Conservation (phyloP, 2,797 vertebrate species). For the Xiphophorus birchmanni region DNA sequence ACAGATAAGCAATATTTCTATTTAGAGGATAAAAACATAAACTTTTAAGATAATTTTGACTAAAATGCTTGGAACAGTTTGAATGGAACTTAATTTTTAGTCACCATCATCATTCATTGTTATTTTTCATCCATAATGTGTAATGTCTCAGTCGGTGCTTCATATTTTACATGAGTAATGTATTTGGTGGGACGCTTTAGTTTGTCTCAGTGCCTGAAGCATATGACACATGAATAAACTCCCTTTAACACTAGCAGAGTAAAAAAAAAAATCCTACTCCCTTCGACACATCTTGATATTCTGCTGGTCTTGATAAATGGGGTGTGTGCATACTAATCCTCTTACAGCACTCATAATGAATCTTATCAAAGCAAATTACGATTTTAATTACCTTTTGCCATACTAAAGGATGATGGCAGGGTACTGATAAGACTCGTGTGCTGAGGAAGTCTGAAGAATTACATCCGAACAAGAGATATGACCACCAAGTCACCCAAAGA, state of each 20-base stretch:
- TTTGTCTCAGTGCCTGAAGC: slow-evolving; percentile 8
- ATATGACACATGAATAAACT: slow-evolving; percentile 24
- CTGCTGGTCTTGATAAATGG: slow-evolving; percentile 39
- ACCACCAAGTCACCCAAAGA: slow-evolving; percentile 1
- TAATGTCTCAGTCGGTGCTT: background rate
- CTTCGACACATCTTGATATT: slow-evolving; percentile 32
- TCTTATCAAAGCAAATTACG: slow-evolving; percentile 56
- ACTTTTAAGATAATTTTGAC: background rate
- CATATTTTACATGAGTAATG: slow-evolving; percentile 12
- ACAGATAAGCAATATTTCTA: background rate
- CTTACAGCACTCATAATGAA: slow-evolving; percentile 48
- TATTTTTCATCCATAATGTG: slow-evolving; percentile 1
- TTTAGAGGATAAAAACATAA: background rate
- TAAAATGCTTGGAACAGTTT: slow-evolving; percentile 3
- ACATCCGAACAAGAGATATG: slow-evolving; percentile 11
- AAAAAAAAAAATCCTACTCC: slow-evolving; percentile 27
- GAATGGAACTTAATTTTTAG: slow-evolving; percentile 9
- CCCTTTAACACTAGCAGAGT: slow-evolving; percentile 15
- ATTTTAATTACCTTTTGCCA: slow-evolving; percentile 55
- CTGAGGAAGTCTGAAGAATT: slow-evolving; percentile 27
- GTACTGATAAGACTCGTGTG: slow-evolving; percentile 9
- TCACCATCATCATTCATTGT: slow-evolving; percentile 10
- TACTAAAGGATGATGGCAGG: slow-evolving; percentile 19
- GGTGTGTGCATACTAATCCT: slow-evolving; percentile 48
- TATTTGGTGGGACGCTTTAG: slow-evolving; percentile 2